Conservation (phyloP, 2,797 vertebrate genomes). For the Diplodus sargus region DNA sequence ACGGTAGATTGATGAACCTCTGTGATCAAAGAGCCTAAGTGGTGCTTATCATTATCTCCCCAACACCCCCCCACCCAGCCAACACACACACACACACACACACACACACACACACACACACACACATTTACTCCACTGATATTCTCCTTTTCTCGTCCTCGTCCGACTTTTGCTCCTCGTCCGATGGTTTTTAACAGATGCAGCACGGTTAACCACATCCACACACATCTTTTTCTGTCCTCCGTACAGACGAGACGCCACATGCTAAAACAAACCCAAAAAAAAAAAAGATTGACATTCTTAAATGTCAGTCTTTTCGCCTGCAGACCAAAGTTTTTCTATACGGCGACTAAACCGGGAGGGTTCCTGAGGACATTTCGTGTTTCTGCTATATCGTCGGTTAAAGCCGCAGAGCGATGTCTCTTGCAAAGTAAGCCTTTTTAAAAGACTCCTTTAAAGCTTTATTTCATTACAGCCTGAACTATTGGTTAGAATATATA, state of each 20-base stretch:
- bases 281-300: slow-evolving; percentile 56
- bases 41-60: slow-evolving; percentile 93
- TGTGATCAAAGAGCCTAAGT: slow-evolving; percentile 96
- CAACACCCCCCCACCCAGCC: slow-evolving; percentile 45
- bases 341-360: not conserved
- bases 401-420: slow-evolving; percentile 38
- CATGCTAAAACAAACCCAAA: slow-evolving; percentile 33
- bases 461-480: slow-evolving; percentile 65
- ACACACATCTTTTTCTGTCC: not conserved
- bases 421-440: slow-evolving; percentile 45
- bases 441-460: slow-evolving; percentile 64
- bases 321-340: slow-evolving; percentile 41
- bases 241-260: not conserved
- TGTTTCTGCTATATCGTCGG: slow-evolving; percentile 18
- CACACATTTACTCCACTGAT: slow-evolving; percentile 6
- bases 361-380: slow-evolving; percentile 2
- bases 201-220: slow-evolving; percentile 8
- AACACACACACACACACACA: slow-evolving; percentile 21
- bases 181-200: slow-evolving; percentile 79
- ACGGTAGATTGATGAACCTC: slow-evolving; percentile 89
- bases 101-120: slow-evolving; percentile 26
- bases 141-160: slow-evolving; percentile 33
- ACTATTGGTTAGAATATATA: slow-evolving; percentile 72
- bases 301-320: slow-evolving; percentile 64
- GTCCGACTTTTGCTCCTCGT: slow-evolving; percentile 34